Percentiles rank a stretch among this genome's conserved stretches.
These are phyloP conservation scores for Poicephalus meyeri DNA, from an alignment of 2,113 vertebrate genomes.

Conservation along the genomic window DNA sequence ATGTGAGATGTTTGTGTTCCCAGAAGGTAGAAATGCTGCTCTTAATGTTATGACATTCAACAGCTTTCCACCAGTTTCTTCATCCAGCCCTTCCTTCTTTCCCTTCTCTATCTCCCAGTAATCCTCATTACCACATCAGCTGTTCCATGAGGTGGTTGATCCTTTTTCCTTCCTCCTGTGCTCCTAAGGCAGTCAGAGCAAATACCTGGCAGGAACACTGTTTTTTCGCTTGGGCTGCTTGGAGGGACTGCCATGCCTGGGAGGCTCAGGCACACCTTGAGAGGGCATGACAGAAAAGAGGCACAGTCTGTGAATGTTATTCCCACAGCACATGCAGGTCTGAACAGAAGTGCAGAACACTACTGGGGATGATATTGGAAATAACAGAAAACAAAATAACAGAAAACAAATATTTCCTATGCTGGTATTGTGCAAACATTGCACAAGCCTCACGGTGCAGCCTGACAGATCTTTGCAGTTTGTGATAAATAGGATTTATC, in stretches of 20 bases:
- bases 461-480: neutral
- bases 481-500: neutral
- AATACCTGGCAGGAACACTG: neutral
- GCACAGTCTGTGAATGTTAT: neutral
- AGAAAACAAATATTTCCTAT: neutral
- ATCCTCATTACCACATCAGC: neutral
- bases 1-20: neutral
- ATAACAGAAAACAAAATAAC: neutral
- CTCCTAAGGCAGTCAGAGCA: neutral
- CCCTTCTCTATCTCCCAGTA: neutral
- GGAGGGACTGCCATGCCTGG: accelerated
- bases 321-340: accelerated
- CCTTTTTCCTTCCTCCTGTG: neutral
- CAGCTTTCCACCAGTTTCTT: neutral
- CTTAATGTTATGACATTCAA: neutral
- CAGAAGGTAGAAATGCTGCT: neutral
- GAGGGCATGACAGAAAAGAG: neutral
- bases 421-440: neutral
- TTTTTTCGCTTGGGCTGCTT: neutral
- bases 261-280: neutral
- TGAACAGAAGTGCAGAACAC: neutral
- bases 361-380: neutral
- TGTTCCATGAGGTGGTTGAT: neutral
- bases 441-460: neutral
- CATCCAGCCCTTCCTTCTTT: neutral